phyloP scores from a whole-genome alignment of 1,140 invertebrate species.

The Pararge aegeria region DNA sequence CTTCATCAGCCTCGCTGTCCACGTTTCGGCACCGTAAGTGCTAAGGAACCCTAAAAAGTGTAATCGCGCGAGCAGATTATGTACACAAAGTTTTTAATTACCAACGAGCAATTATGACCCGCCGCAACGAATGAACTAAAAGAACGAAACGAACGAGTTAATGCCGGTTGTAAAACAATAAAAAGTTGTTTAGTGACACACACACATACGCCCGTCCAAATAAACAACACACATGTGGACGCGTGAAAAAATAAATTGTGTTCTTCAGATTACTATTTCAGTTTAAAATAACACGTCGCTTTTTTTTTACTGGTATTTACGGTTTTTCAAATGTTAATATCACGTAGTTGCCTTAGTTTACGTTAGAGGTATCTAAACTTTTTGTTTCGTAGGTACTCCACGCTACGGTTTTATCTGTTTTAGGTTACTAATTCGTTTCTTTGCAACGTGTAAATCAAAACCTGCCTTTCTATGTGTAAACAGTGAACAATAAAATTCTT shows the following conservation, averaged over 20 bases:
- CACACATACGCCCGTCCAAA: slow-evolving; percentile 43
- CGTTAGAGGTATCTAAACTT: no score
- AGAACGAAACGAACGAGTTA: slow-evolving; percentile 27
- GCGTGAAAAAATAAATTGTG: slow-evolving; percentile 18
- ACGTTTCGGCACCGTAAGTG: no score
- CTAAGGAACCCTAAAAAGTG: not conserved
- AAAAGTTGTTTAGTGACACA: slow-evolving; percentile 51
- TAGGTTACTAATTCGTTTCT: no score
- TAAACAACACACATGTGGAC: slow-evolving; percentile 44
- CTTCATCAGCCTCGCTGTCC: no score
- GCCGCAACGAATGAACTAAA: slow-evolving; percentile 8
- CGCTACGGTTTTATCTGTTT: no score
- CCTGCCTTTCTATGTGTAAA: no score
- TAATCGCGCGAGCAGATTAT: slow-evolving; percentile 2
- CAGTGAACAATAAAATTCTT: no score
- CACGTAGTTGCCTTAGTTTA: no score
- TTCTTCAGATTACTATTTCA: slow-evolving; percentile 1
- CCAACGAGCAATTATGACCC: slow-evolving; percentile 12
- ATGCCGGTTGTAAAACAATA: slow-evolving; percentile 48
- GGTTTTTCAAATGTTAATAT: not conserved
- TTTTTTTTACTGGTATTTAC: not conserved
- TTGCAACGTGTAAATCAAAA: no score
- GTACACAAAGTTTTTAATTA: slow-evolving; percentile 21
- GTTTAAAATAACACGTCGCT: not conserved
- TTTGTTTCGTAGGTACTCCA: no score